phyloP scores from a whole-genome alignment of 2,797 vertebrate species.

The Hyperoplus immaculatus region DNA sequence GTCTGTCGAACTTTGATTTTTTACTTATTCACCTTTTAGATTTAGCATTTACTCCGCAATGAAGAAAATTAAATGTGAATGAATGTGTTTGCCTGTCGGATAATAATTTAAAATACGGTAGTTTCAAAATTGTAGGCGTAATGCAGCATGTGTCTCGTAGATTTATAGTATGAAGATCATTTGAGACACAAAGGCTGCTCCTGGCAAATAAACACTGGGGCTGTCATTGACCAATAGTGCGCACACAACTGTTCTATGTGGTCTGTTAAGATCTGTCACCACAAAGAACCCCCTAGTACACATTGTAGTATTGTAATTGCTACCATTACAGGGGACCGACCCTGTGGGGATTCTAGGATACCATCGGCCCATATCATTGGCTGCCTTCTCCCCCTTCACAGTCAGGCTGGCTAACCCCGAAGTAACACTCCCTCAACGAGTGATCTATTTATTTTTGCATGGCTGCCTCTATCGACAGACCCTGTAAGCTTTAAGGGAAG shows the following conservation, averaged over 20 bases:
- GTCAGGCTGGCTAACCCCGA: constrained; percentile 69
- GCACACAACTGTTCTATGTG: constrained; percentile 44
- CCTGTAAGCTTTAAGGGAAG: constrained; percentile 69
- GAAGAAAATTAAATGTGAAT: neutral
- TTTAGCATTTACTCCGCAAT: neutral
- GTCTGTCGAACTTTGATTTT: neutral
- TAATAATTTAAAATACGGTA: neutral
- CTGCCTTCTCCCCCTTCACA: constrained; percentile 57
- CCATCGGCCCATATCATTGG: constrained; percentile 72
- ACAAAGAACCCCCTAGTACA: constrained; percentile 44
- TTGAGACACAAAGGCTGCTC: constrained; percentile 43
- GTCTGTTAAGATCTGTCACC: constrained; percentile 64
- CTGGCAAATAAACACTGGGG: constrained; percentile 36
- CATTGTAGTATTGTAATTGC: constrained; percentile 64
- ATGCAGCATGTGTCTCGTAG: constrained; percentile 11
- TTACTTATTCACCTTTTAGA: neutral
- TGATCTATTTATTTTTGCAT: constrained; percentile 84
- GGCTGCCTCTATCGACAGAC: constrained; percentile 75
- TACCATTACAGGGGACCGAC: constrained; percentile 48
- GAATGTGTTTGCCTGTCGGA: neutral
- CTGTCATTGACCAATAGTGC: constrained; percentile 48
- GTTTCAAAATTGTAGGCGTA: neutral
- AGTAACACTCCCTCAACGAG: constrained; percentile 75
- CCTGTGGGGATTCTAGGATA: constrained; percentile 66
- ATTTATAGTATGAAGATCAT: constrained; percentile 10